These are phyloP conservation scores for Manis javanica DNA, from an alignment of 2,797 vertebrate species.

Conservation along the genomic window DNA sequence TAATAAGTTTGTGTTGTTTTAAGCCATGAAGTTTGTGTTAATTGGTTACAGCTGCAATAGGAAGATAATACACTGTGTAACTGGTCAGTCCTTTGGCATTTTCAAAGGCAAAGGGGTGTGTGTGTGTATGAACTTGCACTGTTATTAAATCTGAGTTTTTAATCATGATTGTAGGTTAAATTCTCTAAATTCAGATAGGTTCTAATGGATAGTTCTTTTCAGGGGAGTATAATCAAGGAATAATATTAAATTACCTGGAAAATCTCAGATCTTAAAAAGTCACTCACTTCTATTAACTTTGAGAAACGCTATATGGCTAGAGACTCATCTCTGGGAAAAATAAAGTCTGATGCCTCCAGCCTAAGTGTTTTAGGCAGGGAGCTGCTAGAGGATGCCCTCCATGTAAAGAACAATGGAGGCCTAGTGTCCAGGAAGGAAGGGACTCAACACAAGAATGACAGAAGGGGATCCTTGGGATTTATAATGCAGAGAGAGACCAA, in stretches of 20 bases:
- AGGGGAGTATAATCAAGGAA: neutral
- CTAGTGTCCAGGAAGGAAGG: neutral
- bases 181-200: constrained; percentile 26
- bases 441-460: neutral
- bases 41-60: neutral
- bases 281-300: neutral
- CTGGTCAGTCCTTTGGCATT: neutral
- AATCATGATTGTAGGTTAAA: neutral
- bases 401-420: neutral
- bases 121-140: neutral
- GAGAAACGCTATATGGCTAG: neutral
- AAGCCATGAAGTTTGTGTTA: neutral
- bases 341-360: neutral
- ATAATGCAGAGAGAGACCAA: neutral
- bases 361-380: neutral
- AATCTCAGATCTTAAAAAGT: constrained; percentile 5
- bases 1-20: neutral
- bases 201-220: constrained; percentile 21
- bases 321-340: neutral
- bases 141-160: constrained; percentile 24
- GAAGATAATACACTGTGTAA: neutral
- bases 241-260: neutral
- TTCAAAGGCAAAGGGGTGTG: neutral
- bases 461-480: neutral
- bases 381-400: fast-evolving